These are phyloP conservation scores for Xylocopa sonorina DNA, from an alignment of 1,140 invertebrate species.

Conservation along the genomic window DNA sequence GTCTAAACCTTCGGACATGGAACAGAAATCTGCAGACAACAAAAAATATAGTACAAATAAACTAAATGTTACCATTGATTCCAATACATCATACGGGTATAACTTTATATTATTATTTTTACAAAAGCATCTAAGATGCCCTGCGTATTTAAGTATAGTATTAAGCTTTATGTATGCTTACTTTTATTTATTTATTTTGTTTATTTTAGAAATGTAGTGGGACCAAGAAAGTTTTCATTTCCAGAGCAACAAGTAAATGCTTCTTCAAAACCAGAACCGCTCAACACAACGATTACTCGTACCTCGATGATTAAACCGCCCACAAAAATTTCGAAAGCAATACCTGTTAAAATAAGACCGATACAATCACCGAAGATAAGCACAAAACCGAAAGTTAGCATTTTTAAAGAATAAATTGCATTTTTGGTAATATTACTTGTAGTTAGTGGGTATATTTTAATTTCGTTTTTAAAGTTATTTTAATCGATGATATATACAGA, in stretches of 20 bases:
- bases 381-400: neutral
- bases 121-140: no score
- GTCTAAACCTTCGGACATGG: neutral
- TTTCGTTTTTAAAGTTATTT: slow-evolving; percentile 14
- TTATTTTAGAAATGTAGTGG: neutral
- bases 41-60: neutral
- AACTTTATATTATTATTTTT: neutral
- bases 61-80: neutral
- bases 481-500: slow-evolving; percentile 11
- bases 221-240: neutral
- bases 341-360: slow-evolving; percentile 5
- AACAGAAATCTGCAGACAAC: neutral
- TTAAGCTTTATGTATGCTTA: neutral
- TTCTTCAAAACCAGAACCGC: neutral
- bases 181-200: neutral
- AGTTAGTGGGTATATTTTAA: neutral
- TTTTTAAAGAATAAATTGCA: slow-evolving; percentile 12
- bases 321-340: slow-evolving; percentile 15
- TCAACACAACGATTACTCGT: neutral
- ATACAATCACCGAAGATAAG: neutral
- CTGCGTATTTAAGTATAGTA: neutral
- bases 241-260: neutral
- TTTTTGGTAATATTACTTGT: neutral
- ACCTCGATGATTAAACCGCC: slow-evolving; percentile 27
- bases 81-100: neutral